Evolutionary conservation across 1,140 invertebrate species (phyloP).

Genomic region (Carposina sasakii): DNA sequence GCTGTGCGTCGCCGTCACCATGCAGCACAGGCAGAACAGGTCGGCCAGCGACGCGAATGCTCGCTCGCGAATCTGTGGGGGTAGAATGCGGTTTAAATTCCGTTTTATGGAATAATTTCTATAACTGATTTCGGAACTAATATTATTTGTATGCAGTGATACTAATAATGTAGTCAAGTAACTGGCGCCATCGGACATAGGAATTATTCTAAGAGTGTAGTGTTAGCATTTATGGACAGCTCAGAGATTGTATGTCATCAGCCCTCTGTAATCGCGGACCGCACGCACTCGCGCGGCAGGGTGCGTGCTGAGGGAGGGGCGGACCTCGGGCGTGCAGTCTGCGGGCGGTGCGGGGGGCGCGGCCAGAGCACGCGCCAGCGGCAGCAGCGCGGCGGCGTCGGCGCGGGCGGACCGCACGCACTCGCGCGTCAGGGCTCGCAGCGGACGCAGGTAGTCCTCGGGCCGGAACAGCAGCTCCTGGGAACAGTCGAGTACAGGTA

Average conservation of each 20-base stretch:
- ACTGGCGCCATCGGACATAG: no score
- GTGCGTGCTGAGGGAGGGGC: no score
- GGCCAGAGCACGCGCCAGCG: constrained; percentile 51
- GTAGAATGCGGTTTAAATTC: no score
- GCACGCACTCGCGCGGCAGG: constrained; percentile 89
- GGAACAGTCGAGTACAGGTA: no score
- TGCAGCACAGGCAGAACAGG: constrained; percentile 88
- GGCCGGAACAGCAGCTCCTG: constrained; percentile 89
- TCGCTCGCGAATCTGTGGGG: constrained; percentile 83
- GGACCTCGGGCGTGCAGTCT: constrained; percentile 27
- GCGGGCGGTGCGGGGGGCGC: constrained; percentile 47
- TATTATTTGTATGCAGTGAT: no score
- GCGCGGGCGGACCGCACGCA: constrained; percentile 80
- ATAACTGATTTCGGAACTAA: no score
- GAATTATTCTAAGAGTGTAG: no score
- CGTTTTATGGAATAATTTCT: no score
- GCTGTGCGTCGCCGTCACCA: constrained; percentile 81
- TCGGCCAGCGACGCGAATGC: constrained; percentile 89
- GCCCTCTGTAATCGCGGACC: no score
- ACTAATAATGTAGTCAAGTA: no score
- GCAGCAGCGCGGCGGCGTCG: constrained; percentile 47
- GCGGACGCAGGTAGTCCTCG: constrained; percentile 91
- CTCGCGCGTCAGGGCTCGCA: constrained; percentile 89
- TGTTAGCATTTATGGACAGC: no score
- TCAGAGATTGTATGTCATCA: no score